Conservation (phyloP, 2,113 vertebrate species). For the Myrmecophaga tridactyla region DNA sequence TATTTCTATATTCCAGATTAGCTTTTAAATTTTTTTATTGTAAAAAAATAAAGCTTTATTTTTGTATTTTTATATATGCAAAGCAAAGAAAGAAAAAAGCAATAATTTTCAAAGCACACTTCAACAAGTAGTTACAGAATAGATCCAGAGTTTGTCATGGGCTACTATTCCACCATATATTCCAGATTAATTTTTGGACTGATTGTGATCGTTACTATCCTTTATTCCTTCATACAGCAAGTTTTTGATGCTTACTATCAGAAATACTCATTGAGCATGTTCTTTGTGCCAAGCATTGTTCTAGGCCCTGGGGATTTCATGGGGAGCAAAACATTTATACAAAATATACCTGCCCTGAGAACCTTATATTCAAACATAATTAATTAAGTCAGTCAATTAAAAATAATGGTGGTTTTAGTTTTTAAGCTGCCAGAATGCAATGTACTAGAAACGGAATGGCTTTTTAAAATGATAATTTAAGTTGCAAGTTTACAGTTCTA, state of each 20-base stretch:
- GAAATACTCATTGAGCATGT: not conserved
- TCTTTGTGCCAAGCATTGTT: not conserved
- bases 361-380: not conserved
- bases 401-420: not conserved
- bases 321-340: not conserved
- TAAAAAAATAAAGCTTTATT: too few relatives aligned
- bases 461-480: too few relatives aligned
- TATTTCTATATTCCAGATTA: not conserved
- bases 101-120: too few relatives aligned
- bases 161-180: too few relatives aligned
- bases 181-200: not conserved
- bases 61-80: too few relatives aligned
- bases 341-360: not conserved
- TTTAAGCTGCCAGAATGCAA: too few relatives aligned
- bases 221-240: not conserved
- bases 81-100: too few relatives aligned
- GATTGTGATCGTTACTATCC: not conserved
- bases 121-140: too few relatives aligned
- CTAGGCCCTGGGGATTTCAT: not conserved
- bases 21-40: too few relatives aligned
- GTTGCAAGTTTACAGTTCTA: too few relatives aligned
- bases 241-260: not conserved
- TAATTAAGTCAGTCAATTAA: not conserved
- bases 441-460: too few relatives aligned
- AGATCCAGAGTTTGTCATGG: too few relatives aligned